Conservation (phyloP, 2,797 vertebrate genomes). For the Pangasius macronema region DNA sequence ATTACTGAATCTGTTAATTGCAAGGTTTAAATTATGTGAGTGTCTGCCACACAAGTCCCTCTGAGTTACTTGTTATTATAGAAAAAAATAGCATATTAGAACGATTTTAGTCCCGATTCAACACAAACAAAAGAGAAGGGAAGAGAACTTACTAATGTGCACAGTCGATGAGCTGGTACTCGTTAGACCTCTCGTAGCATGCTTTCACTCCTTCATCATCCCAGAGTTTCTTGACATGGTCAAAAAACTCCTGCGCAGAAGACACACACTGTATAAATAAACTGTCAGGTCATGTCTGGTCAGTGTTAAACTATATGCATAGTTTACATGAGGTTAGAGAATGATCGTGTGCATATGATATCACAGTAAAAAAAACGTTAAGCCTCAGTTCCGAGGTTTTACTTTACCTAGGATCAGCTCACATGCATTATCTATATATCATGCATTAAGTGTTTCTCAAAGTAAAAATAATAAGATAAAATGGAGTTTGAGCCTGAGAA, state of each 20-base stretch:
- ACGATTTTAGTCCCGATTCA: background rate
- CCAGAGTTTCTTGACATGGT: slow-evolving; percentile 98
- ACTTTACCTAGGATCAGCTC: background rate
- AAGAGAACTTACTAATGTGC: slow-evolving; percentile 94
- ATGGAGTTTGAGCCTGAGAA: background rate
- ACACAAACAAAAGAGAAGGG: background rate
- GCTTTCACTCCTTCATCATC: slow-evolving; percentile 99
- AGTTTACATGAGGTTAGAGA: background rate
- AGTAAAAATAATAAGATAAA: background rate
- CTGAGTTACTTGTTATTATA: background rate
- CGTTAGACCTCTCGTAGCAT: slow-evolving; percentile 96
- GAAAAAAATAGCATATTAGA: background rate
- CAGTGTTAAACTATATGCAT: background rate
- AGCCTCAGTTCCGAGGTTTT: background rate
- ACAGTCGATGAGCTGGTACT: slow-evolving; percentile 88
- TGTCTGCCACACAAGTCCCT: background rate
- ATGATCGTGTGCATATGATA: background rate
- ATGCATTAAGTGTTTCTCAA: background rate
- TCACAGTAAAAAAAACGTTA: background rate
- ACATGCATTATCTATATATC: background rate
- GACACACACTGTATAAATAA: slow-evolving; percentile 11
- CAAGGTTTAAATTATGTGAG: background rate
- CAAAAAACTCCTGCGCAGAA: slow-evolving; percentile 91
- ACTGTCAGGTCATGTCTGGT: background rate
- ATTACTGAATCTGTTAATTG: background rate